Conservation (phyloP, 2,113 vertebrate genomes). For the Acrocephalus kingi region DNA sequence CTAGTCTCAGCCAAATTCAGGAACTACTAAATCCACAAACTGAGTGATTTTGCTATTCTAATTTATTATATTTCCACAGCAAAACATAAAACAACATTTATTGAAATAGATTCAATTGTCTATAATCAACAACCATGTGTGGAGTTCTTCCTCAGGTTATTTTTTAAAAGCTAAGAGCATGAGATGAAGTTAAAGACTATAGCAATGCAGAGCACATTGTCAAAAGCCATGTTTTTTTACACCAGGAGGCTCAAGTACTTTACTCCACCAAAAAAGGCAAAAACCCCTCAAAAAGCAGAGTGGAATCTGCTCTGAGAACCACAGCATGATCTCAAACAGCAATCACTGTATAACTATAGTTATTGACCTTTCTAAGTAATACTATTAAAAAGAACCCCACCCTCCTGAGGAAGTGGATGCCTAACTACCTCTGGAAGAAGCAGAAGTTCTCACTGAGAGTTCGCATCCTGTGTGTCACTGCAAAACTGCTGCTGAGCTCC, state of each 20-base stretch:
- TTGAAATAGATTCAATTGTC: neutral
- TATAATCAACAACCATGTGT: neutral
- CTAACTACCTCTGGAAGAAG: neutral
- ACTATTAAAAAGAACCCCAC: neutral
- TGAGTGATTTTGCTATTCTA: neutral
- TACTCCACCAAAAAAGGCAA: neutral
- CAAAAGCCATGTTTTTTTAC: neutral
- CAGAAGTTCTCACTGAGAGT: conserved; percentile 4
- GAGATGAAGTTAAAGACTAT: neutral
- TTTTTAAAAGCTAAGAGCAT: neutral
- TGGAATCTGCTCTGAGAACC: neutral
- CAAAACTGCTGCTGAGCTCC: conserved; percentile 31
- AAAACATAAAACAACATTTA: neutral
- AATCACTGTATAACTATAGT: neutral
- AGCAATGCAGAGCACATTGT: neutral
- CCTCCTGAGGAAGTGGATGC: neutral
- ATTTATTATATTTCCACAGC: neutral
- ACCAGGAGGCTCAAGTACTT: neutral
- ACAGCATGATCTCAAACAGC: neutral
- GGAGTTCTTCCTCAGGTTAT: neutral
- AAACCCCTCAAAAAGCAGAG: neutral
- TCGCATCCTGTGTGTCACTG: conserved; percentile 19
- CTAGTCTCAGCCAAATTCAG: neutral
- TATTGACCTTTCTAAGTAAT: neutral
- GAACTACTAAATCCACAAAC: neutral